Base-by-base conservation (phyloP, 1,140 invertebrate genomes). In the Cecropterus lyciades region DNA sequence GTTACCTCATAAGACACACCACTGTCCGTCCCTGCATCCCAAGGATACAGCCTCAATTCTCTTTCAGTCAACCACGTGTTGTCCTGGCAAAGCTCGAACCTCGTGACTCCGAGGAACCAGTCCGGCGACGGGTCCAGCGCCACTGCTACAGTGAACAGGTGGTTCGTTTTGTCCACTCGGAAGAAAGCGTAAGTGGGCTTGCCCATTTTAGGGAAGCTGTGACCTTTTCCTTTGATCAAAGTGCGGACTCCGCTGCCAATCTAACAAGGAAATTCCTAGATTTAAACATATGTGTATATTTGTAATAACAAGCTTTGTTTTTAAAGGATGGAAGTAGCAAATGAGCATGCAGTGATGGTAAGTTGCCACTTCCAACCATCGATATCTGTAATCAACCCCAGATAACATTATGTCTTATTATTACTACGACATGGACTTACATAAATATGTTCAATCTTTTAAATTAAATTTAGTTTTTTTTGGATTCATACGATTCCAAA, bases 1-100 rank as follows among this genome's bases (percentile, higher is more conserved):
- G 3, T 30, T 66, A 91, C 88, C 78, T 91, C 88, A 75, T 91
- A 91, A 24, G 85, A 88, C 0, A 89, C 78, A 16, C 88, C 88
- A 42, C 77, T 91, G 30, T 91, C 85, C 20, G 85, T 89, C 0
- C 88, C 88, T 27, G 88, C 87, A 46, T 89, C 88, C 88, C 88
- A 91, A 0, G 81, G 87, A 63, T 79, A 89, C 15, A 91, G 65
- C 27, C 87, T 82, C 1, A 91, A 42, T 68, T 88, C 85, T 17
- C 83, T 73, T 37, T 91, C 83, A 9, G 64, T 30, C 0, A 89
- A 52, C 89, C 89, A 91, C 0, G 83, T 85, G 20, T 86, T 84
- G 33, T 84, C 79, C 56, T 83, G 81, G 24, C 89, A 91, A 1
- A 91, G 56, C 57, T 91, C 85, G 49, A 89, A 89, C 42, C 84